phyloP scores from a whole-genome alignment of 1,140 invertebrate species.

The Apis mellifera region DNA sequence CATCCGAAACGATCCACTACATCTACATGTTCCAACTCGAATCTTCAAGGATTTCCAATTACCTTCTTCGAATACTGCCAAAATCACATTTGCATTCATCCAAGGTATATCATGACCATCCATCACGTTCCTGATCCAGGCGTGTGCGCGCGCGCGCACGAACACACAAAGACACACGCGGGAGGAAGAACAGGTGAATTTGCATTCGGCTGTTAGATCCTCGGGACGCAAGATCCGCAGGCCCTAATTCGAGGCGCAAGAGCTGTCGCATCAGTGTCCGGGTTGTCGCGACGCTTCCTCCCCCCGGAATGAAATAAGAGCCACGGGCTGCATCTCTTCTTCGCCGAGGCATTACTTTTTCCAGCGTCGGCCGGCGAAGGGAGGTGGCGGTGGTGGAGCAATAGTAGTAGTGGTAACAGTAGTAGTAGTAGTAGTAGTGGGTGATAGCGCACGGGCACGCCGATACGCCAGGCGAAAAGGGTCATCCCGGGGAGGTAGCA shows the following conservation, averaged over 20 bases:
- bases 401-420: not conserved
- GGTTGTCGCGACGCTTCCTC: conserved; percentile 20
- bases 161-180: no score
- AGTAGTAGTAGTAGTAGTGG: no score
- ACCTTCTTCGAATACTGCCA: not conserved
- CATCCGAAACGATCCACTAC: no score
- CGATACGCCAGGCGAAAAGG: conserved; percentile 67
- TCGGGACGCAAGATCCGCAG: not conserved
- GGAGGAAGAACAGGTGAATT: not conserved
- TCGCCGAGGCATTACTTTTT: conserved; percentile 56
- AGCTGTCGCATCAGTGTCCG: conserved; percentile 14
- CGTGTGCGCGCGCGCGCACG: not conserved
- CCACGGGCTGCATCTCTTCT: conserved; percentile 49
- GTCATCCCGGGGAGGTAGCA: conserved; percentile 67
- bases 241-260: conserved; percentile 26
- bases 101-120: not conserved
- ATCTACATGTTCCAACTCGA: not conserved
- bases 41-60: not conserved
- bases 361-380: conserved; percentile 13
- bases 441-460: conserved; percentile 53
- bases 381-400: conserved; percentile 34
- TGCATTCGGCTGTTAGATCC: not conserved
- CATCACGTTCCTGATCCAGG: not conserved
- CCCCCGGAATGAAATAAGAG: conserved; percentile 61
- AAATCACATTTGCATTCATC: conserved; percentile 7